Evolutionary conservation across 2,888 invertebrate species (phyloP), one percentile per base, ranked within the genome.

Genomic region (Cataglyphis rosenhaueri): DNA sequence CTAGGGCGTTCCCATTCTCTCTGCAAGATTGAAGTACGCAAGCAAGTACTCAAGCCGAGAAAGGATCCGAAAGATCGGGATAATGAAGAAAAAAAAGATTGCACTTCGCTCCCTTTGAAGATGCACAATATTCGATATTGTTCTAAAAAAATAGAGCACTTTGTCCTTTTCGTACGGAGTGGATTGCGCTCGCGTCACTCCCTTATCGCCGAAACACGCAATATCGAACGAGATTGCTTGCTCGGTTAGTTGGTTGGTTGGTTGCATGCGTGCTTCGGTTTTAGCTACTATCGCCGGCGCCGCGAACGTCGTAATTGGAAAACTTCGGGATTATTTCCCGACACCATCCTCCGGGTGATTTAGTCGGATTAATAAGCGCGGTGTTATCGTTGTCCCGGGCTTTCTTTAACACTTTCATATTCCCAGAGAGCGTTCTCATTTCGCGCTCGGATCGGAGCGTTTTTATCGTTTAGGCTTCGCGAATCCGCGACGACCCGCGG

Each of bases 71-170:
- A 44, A 15, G 15, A 25, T 5, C 4, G 25, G 21, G 35, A 15
- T 57, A 65, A 62, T 48, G 15, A 41, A 21, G 0, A 21, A 48
- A 18, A 18, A 18, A 18, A 18, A 18, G 18, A 48, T 48, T 6
- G 52, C 52, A 84, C 84, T 87, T 81, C 65, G 85, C 81, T 70
- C 75, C 76, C 84, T 86, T 87, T 83, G 81, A 85, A 62, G 79
- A 86, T 82, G 52, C 3, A 21, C 74, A 81, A 81, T 81, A 79
- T 44, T 44, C 79, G 64, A 71, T 70, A 86, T 85, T 87, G 85
- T 73, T 83, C 68, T 74, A n/a, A 65, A 57, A 41, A 85, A 73
- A 76, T 57, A 78, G 68, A 70, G 71, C 64, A 81, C 52, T 84
- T 78, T 35, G 68, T 62, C 66, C 71, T 48, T 55, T 78, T 61